Evolutionary conservation across 2,888 invertebrate genomes (phyloP).

Genomic region (Sialis fuliginosa): DNA sequence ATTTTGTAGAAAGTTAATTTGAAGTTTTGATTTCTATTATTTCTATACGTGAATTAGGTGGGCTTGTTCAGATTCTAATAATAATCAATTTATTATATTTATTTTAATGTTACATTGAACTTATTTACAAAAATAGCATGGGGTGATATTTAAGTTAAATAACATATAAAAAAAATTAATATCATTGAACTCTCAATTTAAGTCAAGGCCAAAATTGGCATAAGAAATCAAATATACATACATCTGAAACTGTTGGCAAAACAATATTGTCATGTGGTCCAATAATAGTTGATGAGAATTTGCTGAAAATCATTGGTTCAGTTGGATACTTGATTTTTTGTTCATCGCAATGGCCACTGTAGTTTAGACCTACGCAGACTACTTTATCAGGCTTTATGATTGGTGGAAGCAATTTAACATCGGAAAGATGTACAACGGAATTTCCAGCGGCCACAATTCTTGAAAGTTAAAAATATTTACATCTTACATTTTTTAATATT

Average conservation of each 20-base stretch:
- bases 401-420: conserved; percentile 50
- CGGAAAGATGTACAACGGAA: conserved; percentile 30
- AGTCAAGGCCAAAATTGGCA: not conserved
- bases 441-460: conserved; percentile 35
- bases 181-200: not conserved
- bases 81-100: too few species aligned
- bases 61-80: not conserved
- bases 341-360: conserved; percentile 70
- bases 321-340: conserved; percentile 48
- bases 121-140: not conserved
- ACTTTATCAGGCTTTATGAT: conserved; percentile 68
- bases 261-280: conserved; percentile 53
- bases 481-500: too few species aligned
- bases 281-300: conserved; percentile 62
- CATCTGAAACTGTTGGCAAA: conserved; percentile 40
- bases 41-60: not conserved
- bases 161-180: not conserved
- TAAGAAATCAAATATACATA: conserved; percentile 20
- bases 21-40: not conserved
- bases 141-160: not conserved
- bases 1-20: too few species aligned
- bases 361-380: conserved; percentile 72
- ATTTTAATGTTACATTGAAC: too few species aligned
- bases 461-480: conserved; percentile 10
- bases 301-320: conserved; percentile 75